Evolutionary conservation across 2,888 invertebrate genomes (phyloP), one percentile per base, ranked within the genome.

Genomic region (Synergus umbraculus): DNA sequence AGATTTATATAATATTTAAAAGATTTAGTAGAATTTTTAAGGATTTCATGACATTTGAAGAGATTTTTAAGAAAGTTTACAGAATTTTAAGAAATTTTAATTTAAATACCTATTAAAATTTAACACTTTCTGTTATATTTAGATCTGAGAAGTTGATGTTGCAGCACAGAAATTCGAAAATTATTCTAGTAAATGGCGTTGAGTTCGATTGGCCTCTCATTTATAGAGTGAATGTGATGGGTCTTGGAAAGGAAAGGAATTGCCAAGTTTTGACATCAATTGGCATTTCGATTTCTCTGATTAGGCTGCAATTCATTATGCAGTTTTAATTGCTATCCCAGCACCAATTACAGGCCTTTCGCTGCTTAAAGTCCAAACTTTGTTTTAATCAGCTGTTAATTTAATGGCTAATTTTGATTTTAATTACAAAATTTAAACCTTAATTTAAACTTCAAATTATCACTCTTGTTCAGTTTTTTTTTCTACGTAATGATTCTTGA

Each of bases 221-320:
- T 54, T 54, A 49, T 15, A 49, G 13, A 49, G 15, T 12, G 49
- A 49, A 49, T 49, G 13, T 49, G 8, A 60, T 60, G 60, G 22
- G 22, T 69, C 46, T 41, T 49, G 18, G n/a, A 63, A 78, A 78
- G 81, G 79, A 81, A 78, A 81, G 81, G 79, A 60, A 79, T 81
- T 63, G 44, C 58, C n/a, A 79, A 82, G 81, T 83, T 83, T 80
- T 82, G 82, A 78, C 82, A 81, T 80, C 82, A 77, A 80, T 80
- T 69, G 83, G 78, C 64, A 82, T 83, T 82, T 82, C 77, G 79
- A 82, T 83, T 81, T 81, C 63, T 46, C 67, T 18, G 43, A 67
- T 67, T 43, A 44, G 43, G 18, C 67, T 67, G 18, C 43, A 67
- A 22, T 44, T 67, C 67, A 67, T 67, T 67, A 67, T 18, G 43